Conservation (phyloP, 2,888 invertebrate species). For the Serrognathus titanus region DNA sequence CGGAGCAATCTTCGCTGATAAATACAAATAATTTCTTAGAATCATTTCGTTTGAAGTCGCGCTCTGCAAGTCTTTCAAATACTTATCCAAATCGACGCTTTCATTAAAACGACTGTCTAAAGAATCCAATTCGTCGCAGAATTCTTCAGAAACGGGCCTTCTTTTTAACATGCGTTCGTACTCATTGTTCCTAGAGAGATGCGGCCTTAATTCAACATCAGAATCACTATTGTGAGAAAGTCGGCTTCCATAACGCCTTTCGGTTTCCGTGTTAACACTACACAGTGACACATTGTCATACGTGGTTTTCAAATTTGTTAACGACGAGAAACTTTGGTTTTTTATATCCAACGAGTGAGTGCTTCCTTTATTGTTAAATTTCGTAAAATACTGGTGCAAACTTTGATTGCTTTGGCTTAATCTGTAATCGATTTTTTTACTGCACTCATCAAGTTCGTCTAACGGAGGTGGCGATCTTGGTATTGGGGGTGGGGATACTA, state of each 20-base stretch:
- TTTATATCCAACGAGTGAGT: constrained; percentile 22
- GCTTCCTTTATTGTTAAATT: constrained; percentile 22
- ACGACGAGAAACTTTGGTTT: constrained; percentile 25
- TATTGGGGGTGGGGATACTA: constrained; percentile 74
- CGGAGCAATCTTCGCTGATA: neutral
- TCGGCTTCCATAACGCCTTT: constrained; percentile 27
- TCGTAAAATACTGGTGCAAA: constrained; percentile 33
- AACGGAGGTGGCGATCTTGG: constrained; percentile 72
- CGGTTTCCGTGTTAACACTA: constrained; percentile 32
- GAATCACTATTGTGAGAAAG: constrained; percentile 50
- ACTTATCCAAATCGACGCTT: constrained; percentile 58
- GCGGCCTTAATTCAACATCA: constrained; percentile 37
- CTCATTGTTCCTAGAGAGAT: constrained; percentile 31
- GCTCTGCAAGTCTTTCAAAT: constrained; percentile 61
- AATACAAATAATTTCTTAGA: neutral
- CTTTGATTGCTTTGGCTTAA: constrained; percentile 24
- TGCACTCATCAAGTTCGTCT: constrained; percentile 63
- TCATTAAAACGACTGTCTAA: constrained; percentile 56
- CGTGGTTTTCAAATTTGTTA: constrained; percentile 23
- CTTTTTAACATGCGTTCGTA: constrained; percentile 54
- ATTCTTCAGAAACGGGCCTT: constrained; percentile 72
- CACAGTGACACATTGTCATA: constrained; percentile 31
- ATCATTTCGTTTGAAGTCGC: constrained; percentile 2
- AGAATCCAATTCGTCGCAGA: constrained; percentile 65
- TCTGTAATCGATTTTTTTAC: constrained; percentile 19